A percentile compares a stretch with the other conserved stretches of the same genome.
Evolutionary conservation across 2,113 vertebrate species (phyloP).

Genomic region (Sebastes fasciatus): DNA sequence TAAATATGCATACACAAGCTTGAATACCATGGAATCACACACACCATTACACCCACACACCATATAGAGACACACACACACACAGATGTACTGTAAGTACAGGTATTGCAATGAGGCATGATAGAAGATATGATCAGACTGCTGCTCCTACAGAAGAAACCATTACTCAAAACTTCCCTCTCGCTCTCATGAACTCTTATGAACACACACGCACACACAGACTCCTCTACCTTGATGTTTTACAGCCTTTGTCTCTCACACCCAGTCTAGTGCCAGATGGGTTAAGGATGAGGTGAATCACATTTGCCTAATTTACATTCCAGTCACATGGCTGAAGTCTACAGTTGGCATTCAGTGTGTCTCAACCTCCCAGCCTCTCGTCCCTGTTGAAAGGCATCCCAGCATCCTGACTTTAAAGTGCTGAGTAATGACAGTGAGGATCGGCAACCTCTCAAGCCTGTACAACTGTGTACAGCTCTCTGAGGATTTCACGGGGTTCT

Average conservation of each 20-base stretch:
- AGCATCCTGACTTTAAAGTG: conserved; percentile 53
- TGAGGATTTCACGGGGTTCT: neutral
- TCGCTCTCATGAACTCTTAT: conserved; percentile 3
- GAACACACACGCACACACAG: neutral
- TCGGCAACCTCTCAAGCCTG: conserved; percentile 35
- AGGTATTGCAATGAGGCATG: conserved; percentile 33
- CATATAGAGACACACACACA: neutral
- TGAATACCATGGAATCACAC: conserved; percentile 29
- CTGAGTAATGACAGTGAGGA: conserved; percentile 50
- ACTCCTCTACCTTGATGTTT: neutral
- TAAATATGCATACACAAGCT: conserved; percentile 40
- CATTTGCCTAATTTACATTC: conserved; percentile 58
- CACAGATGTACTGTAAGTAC: neutral
- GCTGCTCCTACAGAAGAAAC: conserved; percentile 7
- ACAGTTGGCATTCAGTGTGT: conserved; percentile 42
- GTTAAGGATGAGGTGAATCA: conserved; percentile 59
- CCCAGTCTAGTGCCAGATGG: conserved; percentile 41
- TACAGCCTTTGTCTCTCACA: conserved; percentile 35
- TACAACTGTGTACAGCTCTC: conserved; percentile 15
- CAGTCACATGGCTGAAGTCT: conserved; percentile 57
- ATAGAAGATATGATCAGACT: conserved; percentile 22
- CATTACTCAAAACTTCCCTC: conserved; percentile 20
- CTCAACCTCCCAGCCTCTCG: conserved; percentile 27
- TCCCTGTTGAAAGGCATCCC: conserved; percentile 47
- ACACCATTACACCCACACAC: conserved; percentile 2